Conservation (phyloP, 2,113 vertebrate species). For the Symphodus melops region DNA sequence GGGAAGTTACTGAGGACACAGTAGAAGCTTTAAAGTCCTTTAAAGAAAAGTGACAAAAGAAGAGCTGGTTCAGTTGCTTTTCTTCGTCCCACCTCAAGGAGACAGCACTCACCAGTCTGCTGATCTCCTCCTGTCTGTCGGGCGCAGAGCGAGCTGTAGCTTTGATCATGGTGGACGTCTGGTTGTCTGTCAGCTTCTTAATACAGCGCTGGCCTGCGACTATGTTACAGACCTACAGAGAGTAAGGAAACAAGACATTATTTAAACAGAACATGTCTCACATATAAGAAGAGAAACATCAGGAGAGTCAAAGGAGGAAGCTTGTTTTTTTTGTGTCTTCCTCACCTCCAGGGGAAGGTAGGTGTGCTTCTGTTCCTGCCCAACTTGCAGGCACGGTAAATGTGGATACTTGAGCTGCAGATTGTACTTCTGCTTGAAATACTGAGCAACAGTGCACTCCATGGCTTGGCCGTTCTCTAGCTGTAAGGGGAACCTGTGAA, state of each 20-base stretch:
- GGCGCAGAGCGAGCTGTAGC: conserved; percentile 97
- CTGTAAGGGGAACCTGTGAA: conserved; percentile 94
- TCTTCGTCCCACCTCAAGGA: background rate
- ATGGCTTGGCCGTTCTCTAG: conserved; percentile 98
- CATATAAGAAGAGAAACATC: background rate
- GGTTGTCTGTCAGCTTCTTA: conserved; percentile 99
- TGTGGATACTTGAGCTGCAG: conserved; percentile 98
- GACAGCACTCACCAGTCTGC: conserved; percentile 90
- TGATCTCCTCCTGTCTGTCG: conserved; percentile 98
- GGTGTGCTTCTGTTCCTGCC: conserved; percentile 99
- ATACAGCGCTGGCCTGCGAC: conserved; percentile 98
- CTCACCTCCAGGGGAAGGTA: conserved; percentile 97
- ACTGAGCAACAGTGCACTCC: conserved; percentile 99
- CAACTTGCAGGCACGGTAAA: conserved; percentile 97
- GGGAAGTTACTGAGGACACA: background rate
- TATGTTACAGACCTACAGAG: conserved; percentile 95
- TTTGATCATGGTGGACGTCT: conserved; percentile 99
- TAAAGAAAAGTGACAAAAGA: background rate
- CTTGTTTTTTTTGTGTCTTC: background rate
- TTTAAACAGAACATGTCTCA: background rate
- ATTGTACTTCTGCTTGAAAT: conserved; percentile 99
- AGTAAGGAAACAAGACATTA: background rate
- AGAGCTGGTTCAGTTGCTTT: background rate
- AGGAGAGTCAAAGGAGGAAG: background rate
- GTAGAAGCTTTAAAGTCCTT: background rate